Base-by-base conservation (phyloP, 2,797 vertebrate genomes). In the Typhlichthys subterraneus region DNA sequence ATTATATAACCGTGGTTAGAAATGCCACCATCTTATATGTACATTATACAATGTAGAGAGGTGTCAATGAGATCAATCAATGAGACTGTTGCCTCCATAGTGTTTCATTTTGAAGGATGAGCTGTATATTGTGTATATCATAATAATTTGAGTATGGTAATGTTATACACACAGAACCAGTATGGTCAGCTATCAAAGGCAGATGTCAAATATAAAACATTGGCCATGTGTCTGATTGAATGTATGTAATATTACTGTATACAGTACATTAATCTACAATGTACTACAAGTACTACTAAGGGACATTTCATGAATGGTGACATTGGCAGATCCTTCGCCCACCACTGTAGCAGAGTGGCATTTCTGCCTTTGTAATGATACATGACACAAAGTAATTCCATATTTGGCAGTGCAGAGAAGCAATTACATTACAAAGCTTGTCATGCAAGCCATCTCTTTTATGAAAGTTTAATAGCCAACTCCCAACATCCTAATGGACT, bases 381-480 rank as follows among this genome's bases (percentile, higher is more conserved):
- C 79, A 82, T 80, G 79, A 81, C 85, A 82, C 66, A 80, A 78
- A 86, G 75, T 80, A 73, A 75, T 86, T 81, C 78, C 80, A 74
- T 83, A 86, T 90, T 87, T 84, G 81, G 78, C 78, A 85, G 65
- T 66, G 73, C 73, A 59, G 75, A 77, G 67, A 86, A 81, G 84
- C 83, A 79, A 88, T 89, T 87, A 83, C 77, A 86, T 83, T 82
- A 69, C 78, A 69, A 74, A 62, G 59, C 82, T 78, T 87, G 81
- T 89, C 84, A 84, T 82, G 73, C 80, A 69, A 81, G 77, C 75
- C 85, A 79, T 88, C 82, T 86, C 61, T 77, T 65, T 86, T 85
- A 89, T 89, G 77, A 81, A 88, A 82, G 73, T 90, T 90, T 90
- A 91, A 91, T 89, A 84, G 77, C 75, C 85, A 80, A 85, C 83